Evolutionary conservation across 2,113 vertebrate genomes (phyloP).

Genomic region (Trochalopteron elliotii): DNA sequence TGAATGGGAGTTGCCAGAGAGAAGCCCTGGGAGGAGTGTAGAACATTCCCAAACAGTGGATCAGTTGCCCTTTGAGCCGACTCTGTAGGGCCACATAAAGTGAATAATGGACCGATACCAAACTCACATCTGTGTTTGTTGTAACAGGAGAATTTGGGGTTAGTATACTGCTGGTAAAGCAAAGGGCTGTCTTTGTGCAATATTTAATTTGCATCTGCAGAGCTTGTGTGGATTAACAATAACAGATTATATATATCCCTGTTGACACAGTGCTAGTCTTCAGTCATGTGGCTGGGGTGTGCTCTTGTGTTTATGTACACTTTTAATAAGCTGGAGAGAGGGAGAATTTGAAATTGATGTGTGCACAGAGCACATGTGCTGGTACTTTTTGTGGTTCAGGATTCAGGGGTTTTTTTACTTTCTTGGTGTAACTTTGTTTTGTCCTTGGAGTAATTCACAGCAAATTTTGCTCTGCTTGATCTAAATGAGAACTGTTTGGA

Average conservation of each 20-base stretch:
- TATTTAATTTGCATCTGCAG: not conserved
- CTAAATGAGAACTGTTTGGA: not conserved
- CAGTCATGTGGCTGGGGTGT: not conserved
- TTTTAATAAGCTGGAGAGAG: not conserved
- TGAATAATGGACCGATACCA: fast-evolving
- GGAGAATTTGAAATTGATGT: not conserved
- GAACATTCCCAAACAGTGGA: not conserved
- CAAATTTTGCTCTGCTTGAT: not conserved
- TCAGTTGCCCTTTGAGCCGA: not conserved
- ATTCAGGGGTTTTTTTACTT: not conserved
- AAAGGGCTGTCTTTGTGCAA: not conserved
- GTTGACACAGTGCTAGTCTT: fast-evolving
- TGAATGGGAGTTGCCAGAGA: not conserved
- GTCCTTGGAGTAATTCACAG: not conserved
- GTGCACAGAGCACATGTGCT: fast-evolving
- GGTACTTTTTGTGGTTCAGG: not conserved
- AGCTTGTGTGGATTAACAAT: not conserved
- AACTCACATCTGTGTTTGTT: fast-evolving
- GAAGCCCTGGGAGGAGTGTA: not conserved
- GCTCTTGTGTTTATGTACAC: not conserved
- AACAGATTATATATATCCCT: fast-evolving
- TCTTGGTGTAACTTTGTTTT: not conserved
- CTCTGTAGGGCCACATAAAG: fast-evolving
- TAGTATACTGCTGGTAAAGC: not conserved
- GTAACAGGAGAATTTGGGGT: not conserved